Evolutionary conservation across 1,140 invertebrate genomes (phyloP).

Genomic region (Heliconius hewitsoni): DNA sequence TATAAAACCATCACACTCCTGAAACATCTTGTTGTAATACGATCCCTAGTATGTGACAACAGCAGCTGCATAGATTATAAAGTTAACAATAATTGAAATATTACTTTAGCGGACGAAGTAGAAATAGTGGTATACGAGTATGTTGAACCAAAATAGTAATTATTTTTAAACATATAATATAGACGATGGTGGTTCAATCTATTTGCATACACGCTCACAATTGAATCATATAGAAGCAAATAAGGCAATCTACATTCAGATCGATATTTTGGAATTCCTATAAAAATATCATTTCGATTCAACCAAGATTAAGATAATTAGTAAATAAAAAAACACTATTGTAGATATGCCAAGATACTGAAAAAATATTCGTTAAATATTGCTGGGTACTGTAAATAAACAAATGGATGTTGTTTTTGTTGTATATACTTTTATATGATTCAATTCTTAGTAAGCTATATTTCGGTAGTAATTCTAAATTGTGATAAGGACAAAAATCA

Average conservation of each 20-base stretch:
- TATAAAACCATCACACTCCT: background rate
- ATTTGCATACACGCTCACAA: background rate
- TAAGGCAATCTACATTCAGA: too few species aligned
- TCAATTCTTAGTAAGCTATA: constrained; percentile 12
- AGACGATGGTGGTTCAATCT: background rate
- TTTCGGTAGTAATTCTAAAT: constrained; percentile 5
- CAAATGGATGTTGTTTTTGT: too few species aligned
- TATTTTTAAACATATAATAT: background rate
- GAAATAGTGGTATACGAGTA: background rate
- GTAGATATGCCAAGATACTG: too few species aligned
- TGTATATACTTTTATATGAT: too few species aligned
- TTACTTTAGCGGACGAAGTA: constrained; percentile 6
- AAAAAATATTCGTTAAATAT: too few species aligned
- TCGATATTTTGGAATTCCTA: too few species aligned
- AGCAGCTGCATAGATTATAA: constrained; percentile 19
- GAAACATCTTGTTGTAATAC: background rate
- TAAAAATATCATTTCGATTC: too few species aligned
- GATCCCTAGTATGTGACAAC: constrained; percentile 13
- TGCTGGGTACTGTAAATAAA: too few species aligned
- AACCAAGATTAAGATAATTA: too few species aligned
- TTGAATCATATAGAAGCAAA: too few species aligned
- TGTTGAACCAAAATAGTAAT: background rate
- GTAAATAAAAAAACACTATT: too few species aligned
- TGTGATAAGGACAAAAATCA: constrained; percentile 9
- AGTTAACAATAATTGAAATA: background rate